A percentile compares a stretch with the other conserved stretches of the same genome.
Conservation (phyloP, 1,140 invertebrate species). For the Drosophila suzukii region DNA sequence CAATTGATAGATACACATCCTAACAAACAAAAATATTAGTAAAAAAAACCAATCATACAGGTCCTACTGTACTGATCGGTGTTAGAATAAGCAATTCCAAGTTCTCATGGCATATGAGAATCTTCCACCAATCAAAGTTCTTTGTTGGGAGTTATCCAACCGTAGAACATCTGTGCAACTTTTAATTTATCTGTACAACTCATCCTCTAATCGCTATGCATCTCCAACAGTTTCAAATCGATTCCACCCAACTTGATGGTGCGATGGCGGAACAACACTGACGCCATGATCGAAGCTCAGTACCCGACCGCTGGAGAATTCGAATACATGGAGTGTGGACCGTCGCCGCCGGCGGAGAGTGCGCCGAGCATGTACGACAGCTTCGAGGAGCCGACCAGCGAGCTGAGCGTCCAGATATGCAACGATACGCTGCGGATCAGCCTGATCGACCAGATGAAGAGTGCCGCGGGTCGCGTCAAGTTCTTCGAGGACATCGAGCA, state of each 20-base stretch:
- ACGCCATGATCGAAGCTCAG: constrained; percentile 87
- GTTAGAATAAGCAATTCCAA: not conserved
- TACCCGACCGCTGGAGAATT: constrained; percentile 88
- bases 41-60: not conserved
- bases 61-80: not conserved
- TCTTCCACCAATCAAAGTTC: not conserved
- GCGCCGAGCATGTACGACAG: constrained; percentile 90
- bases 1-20: too few relatives aligned
- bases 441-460: constrained; percentile 89
- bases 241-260: constrained; percentile 84
- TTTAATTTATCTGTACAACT: too few relatives aligned
- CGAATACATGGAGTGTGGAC: constrained; percentile 90
- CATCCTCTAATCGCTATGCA: not conserved
- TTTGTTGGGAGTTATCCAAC: not conserved
- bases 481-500: constrained; percentile 90
- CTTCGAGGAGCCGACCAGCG: constrained; percentile 89
- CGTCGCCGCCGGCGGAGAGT: constrained; percentile 89
- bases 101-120: not conserved
- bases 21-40: too few relatives aligned
- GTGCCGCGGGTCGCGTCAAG: constrained; percentile 87
- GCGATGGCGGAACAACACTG: constrained; percentile 85
- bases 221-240: constrained; percentile 78
- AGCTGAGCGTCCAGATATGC: constrained; percentile 90
- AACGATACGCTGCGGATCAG: constrained; percentile 89
- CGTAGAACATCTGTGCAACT: not conserved